These are phyloP conservation scores for Ectemnius continuus DNA, from an alignment of 2,888 invertebrate species.

Conservation along the genomic window DNA sequence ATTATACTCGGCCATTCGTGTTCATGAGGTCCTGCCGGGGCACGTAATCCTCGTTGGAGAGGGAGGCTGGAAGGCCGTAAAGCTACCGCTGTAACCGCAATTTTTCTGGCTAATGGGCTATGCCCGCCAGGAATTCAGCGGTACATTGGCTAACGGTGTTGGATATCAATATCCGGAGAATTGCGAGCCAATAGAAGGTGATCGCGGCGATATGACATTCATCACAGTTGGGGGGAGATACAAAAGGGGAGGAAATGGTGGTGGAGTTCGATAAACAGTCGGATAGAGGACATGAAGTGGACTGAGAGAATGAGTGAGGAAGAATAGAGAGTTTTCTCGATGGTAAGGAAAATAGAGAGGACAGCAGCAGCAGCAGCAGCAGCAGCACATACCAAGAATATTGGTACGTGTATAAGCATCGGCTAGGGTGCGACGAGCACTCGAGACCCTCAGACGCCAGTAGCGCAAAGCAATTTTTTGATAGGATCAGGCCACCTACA, in stretches of 20 bases:
- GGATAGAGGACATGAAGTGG: not conserved
- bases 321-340: conserved; percentile 29
- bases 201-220: conserved; percentile 16
- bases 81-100: too few relatives aligned
- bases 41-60: not conserved
- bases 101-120: too few relatives aligned
- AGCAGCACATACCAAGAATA: conserved; percentile 44
- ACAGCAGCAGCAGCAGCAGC: too few relatives aligned
- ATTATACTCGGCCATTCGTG: too few relatives aligned
- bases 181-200: not conserved
- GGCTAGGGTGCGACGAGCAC: conserved; percentile 33
- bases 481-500: conserved; percentile 67
- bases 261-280: not conserved
- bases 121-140: not conserved
- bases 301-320: not conserved
- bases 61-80: not conserved
- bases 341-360: conserved; percentile 40
- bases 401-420: conserved; percentile 52
- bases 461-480: conserved; percentile 71
- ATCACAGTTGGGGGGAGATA: not conserved
- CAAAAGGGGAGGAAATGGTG: not conserved
- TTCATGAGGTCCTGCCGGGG: too few relatives aligned
- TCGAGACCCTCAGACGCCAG: conserved; percentile 63
- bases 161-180: not conserved
- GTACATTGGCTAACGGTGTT: not conserved